A percentile compares a stretch with the other conserved stretches of the same genome.
Evolutionary conservation across 1,140 invertebrate species (phyloP).

Genomic region (Zaprionus africanus): DNA sequence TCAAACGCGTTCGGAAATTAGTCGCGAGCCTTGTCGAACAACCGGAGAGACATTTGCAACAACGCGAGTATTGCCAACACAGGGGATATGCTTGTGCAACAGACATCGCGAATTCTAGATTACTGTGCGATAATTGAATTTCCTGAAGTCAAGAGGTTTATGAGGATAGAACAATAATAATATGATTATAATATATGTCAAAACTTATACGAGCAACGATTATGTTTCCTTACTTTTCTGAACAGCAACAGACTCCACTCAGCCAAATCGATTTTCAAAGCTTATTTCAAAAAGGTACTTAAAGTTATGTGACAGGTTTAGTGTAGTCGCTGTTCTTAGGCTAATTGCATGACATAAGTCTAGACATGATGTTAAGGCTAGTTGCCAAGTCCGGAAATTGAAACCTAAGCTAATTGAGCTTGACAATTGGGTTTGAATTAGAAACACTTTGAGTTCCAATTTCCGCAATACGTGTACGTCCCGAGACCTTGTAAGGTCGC

Average conservation of each 20-base stretch:
- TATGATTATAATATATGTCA: neutral
- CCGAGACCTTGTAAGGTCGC: neutral
- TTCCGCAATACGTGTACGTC: neutral
- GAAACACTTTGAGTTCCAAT: neutral
- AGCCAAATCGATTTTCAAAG: neutral
- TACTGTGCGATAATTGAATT: neutral
- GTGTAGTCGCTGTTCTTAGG: neutral
- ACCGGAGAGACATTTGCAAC: neutral
- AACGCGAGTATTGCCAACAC: neutral
- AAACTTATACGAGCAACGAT: no score
- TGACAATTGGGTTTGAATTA: neutral
- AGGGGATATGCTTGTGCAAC: neutral
- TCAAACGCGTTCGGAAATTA: conserved; percentile 1
- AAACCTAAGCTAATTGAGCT: neutral
- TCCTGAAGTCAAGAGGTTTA: neutral
- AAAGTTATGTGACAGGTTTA: neutral
- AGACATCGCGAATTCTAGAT: neutral
- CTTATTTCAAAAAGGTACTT: neutral
- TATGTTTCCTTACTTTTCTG: neutral
- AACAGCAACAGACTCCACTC: neutral
- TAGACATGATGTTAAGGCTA: neutral
- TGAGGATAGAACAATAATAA: neutral
- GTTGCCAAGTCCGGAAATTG: neutral
- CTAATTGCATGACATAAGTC: conserved; percentile 1
- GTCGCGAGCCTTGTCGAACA: conserved; percentile 2